Conservation (phyloP, 1,140 invertebrate species). For the Charaxes varanes region DNA sequence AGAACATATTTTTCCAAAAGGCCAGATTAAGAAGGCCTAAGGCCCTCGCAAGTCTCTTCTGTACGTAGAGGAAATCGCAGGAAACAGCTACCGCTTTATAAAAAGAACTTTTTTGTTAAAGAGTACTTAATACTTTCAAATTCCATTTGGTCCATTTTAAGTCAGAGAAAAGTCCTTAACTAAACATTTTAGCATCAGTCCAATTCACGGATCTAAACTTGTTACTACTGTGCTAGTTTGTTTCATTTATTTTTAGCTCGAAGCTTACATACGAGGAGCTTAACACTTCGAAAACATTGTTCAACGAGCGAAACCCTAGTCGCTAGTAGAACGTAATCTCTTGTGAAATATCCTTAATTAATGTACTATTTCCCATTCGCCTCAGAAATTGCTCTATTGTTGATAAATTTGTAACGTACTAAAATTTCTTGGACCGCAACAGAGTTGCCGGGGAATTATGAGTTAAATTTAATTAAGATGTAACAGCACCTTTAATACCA, state of each 20-base stretch:
- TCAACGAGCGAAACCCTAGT: slow-evolving; percentile 8
- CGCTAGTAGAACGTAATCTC: slow-evolving; percentile 21
- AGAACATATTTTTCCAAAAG: too few species aligned
- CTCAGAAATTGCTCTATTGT: slow-evolving; percentile 55
- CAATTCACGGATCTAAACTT: too few species aligned
- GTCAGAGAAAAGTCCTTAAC: too few species aligned
- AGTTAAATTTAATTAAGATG: slow-evolving; percentile 69
- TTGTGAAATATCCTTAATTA: slow-evolving; percentile 46
- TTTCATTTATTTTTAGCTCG: not conserved
- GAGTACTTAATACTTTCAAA: too few species aligned
- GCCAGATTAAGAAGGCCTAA: too few species aligned
- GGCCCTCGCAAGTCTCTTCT: too few species aligned
- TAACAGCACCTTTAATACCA: slow-evolving; percentile 61
- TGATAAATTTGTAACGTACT: slow-evolving; percentile 60
- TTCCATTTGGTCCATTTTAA: too few species aligned
- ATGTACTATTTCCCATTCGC: slow-evolving; percentile 51
- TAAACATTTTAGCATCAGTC: too few species aligned
- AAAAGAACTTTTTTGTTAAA: too few species aligned
- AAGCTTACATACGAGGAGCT: slow-evolving; percentile 4
- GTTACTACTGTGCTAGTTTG: too few species aligned
- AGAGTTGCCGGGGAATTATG: slow-evolving; percentile 50
- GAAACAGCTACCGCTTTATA: too few species aligned
- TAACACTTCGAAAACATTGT: slow-evolving; percentile 10
- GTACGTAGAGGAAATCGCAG: too few species aligned
- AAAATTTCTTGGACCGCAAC: slow-evolving; percentile 51